Evolutionary conservation across 1,140 invertebrate genomes (phyloP).

Genomic region (Manduca sexta): DNA sequence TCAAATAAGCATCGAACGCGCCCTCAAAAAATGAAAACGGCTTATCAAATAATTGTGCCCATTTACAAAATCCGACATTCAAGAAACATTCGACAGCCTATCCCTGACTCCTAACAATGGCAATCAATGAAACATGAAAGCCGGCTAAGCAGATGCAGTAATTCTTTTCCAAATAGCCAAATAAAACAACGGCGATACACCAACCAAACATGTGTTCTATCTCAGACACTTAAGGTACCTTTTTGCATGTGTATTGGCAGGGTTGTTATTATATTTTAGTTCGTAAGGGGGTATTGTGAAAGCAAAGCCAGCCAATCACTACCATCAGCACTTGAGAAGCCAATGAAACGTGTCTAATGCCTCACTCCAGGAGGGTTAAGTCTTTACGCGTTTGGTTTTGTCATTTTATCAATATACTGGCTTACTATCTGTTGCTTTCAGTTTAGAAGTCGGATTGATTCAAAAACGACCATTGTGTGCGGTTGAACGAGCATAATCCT

Average conservation of each 20-base stretch:
- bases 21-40: slow-evolving; percentile 9
- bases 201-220: no score
- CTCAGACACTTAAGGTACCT: slow-evolving; percentile 7
- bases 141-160: slow-evolving; percentile 62
- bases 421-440: slow-evolving; percentile 35
- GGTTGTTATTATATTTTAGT: slow-evolving; percentile 22
- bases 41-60: slow-evolving; percentile 57
- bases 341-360: slow-evolving; percentile 65
- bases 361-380: slow-evolving; percentile 57
- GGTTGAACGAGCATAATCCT: neutral
- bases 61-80: slow-evolving; percentile 38
- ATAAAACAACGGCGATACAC: neutral
- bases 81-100: slow-evolving; percentile 40
- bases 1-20: no score
- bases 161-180: slow-evolving; percentile 24
- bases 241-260: slow-evolving; percentile 9
- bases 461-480: neutral
- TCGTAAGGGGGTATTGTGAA: slow-evolving; percentile 47
- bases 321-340: slow-evolving; percentile 63
- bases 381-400: slow-evolving; percentile 62
- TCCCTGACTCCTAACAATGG: slow-evolving; percentile 54
- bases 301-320: slow-evolving; percentile 63
- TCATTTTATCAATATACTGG: slow-evolving; percentile 56
- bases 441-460: slow-evolving; percentile 2
- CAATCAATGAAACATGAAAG: slow-evolving; percentile 70